phyloP scores from a whole-genome alignment of 1,140 invertebrate species.

The Fopius arisanus region DNA sequence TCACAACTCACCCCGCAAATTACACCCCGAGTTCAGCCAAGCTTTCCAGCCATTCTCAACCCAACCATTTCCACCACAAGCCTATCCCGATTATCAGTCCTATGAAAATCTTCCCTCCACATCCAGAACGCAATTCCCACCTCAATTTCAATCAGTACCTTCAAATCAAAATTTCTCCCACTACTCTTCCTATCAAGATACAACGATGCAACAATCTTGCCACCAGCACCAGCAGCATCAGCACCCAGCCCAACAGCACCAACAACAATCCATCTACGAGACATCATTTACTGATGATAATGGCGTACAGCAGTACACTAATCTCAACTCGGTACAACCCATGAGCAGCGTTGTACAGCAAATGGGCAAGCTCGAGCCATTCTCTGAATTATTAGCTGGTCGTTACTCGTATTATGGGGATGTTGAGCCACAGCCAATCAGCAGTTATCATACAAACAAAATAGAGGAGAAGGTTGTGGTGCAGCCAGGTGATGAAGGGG shows the following conservation, averaged over 20 bases:
- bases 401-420: conserved; percentile 67
- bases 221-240: conserved; percentile 35
- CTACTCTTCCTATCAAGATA: conserved; percentile 50
- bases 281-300: conserved; percentile 50
- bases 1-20: conserved; percentile 55
- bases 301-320: conserved; percentile 57
- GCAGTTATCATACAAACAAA: conserved; percentile 38
- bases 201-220: conserved; percentile 35
- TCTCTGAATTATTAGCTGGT: conserved; percentile 72
- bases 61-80: conserved; percentile 38
- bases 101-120: conserved; percentile 57
- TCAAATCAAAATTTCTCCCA: conserved; percentile 47
- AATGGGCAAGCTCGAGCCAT: conserved; percentile 73
- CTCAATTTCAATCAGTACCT: conserved; percentile 47
- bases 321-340: conserved; percentile 61
- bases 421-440: conserved; percentile 48
- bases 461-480: conserved; percentile 35
- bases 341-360: conserved; percentile 64
- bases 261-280: conserved; percentile 49
- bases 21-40: conserved; percentile 55
- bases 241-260: conserved; percentile 33
- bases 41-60: conserved; percentile 53
- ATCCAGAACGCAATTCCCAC: conserved; percentile 50
- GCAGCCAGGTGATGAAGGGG: conserved; percentile 39
- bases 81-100: conserved; percentile 47